phyloP scores from a whole-genome alignment of 1,140 invertebrate genomes.

The Neodiprion pinetum region DNA sequence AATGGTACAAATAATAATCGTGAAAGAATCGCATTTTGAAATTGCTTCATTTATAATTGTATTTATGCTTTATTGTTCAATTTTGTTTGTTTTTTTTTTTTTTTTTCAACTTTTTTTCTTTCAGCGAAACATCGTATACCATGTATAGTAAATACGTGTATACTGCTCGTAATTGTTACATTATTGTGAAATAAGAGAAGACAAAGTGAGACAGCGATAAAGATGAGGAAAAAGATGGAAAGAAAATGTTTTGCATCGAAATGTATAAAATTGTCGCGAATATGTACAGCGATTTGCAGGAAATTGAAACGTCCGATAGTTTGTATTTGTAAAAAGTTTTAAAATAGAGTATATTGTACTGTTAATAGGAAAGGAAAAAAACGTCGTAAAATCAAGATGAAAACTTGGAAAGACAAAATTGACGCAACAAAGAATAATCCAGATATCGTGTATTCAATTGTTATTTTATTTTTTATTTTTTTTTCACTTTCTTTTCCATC shows the following conservation, averaged over 20 bases:
- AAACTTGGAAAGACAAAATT: not conserved
- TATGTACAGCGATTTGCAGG: too few species aligned
- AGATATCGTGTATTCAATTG: constrained; percentile 12
- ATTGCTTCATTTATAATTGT: not conserved
- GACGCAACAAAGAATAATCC: not conserved
- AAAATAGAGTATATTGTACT: not conserved
- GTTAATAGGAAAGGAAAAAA: constrained; percentile 6
- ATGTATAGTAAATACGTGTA: too few species aligned
- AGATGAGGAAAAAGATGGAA: not conserved
- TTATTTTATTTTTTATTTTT: constrained; percentile 15
- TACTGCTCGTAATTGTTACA: too few species aligned
- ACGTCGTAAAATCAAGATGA: not conserved
- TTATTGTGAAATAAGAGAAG: not conserved
- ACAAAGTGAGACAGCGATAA: not conserved
- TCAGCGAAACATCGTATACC: not conserved
- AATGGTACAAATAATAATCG: too few species aligned
- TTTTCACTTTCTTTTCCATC: not conserved
- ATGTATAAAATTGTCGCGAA: too few species aligned
- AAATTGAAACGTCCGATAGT: too few species aligned
- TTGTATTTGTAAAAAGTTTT: not conserved
- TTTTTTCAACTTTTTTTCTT: not conserved
- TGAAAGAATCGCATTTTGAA: not conserved
- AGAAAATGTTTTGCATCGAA: not conserved
- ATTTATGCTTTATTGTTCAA: too few species aligned
- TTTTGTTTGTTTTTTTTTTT: too few species aligned